Percentiles rank a stretch among this genome's conserved stretches.
These are phyloP conservation scores for Ciona savignyi DNA, from an alignment of 23 tunicate species.

Conservation along the genomic window DNA sequence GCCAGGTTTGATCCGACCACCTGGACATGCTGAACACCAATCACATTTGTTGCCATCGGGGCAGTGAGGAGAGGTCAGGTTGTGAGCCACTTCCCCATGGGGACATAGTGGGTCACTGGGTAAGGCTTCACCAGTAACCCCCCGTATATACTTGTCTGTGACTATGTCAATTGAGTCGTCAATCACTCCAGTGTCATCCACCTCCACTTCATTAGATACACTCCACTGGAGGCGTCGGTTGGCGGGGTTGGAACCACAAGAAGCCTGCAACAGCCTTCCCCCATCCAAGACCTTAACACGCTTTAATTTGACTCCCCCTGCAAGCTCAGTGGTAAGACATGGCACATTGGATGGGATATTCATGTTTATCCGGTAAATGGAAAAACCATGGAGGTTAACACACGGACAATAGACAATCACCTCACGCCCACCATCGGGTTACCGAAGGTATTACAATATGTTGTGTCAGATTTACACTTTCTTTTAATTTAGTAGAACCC, in stretches of 20 bases:
- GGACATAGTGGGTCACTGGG: constrained; percentile 8
- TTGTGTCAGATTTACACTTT: no score
- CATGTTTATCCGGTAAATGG: no score
- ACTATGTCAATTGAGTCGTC: constrained; percentile 7
- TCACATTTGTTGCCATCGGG: constrained; percentile 1
- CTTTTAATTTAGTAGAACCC: no score
- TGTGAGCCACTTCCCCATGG: not conserved
- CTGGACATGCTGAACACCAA: constrained; percentile 14
- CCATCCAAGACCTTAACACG: constrained; percentile 6
- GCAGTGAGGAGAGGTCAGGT: constrained; percentile 6
- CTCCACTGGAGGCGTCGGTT: not conserved
- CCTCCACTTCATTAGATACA: not conserved
- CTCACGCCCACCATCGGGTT: no score
- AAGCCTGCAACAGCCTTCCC: constrained; percentile 4
- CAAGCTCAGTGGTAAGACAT: no score
- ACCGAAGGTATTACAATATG: no score
- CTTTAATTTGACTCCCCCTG: no score
- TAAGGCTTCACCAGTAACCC: not conserved
- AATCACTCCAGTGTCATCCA: not conserved
- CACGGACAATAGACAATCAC: no score
- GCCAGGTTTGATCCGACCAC: not conserved
- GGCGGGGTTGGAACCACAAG: constrained; percentile 13
- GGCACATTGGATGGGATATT: no score
- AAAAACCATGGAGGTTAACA: no score
- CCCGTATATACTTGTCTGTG: not conserved